Base-by-base conservation (phyloP, 2,888 invertebrate genomes). In the Norana najaformis region DNA sequence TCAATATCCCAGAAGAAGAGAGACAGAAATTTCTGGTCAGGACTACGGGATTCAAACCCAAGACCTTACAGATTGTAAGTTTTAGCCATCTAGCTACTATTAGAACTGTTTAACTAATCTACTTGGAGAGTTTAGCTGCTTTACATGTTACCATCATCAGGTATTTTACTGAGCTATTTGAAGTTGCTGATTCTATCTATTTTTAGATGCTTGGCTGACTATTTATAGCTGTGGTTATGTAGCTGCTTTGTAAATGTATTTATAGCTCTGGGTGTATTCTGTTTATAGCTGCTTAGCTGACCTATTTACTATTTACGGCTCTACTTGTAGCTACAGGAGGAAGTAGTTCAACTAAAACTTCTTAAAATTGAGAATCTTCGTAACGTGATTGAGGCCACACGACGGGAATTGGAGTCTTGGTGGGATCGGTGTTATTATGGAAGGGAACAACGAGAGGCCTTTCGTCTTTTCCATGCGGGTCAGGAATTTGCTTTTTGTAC, bases 371-470 rank as follows among this genome's bases (percentile, higher is more conserved):
- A 90, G 35, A 90, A 90, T 53, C 53, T 83, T 23, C 36, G 47
- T n/a, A 39, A 47, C 1, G 35, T 90, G 23, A 88, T 88, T 8
- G 85, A 39, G 2, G 39, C 38, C 30, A 47, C 83, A 47, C 82
- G 90, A 47, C 14, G 47, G 18, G 83, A 90, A 20, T 41, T 90
- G 35, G 88, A 88, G 23, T 18, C 36, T 18, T 39, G 82, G 85
- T 90, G 90, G 90, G 90, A 90, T 47, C 38, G 53, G 37, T 90
- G 90, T 37, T 90, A 88, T 36, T 36, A 83, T 38, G n/a, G 88
- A 23, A 37, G n/a, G 30, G 88, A 90, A n/a, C 41, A 90, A 53
- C 37, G 90, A 88, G 39, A 37, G 13, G 39, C 39, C 13, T 90
- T 90, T 36, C 18, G 20, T 18, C 39, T 47, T 13, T 88, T 88